Percentiles rank a stretch among this genome's conserved stretches.
Conservation (phyloP, 2,888 invertebrate species). For the Fissipunctia ypsillon region DNA sequence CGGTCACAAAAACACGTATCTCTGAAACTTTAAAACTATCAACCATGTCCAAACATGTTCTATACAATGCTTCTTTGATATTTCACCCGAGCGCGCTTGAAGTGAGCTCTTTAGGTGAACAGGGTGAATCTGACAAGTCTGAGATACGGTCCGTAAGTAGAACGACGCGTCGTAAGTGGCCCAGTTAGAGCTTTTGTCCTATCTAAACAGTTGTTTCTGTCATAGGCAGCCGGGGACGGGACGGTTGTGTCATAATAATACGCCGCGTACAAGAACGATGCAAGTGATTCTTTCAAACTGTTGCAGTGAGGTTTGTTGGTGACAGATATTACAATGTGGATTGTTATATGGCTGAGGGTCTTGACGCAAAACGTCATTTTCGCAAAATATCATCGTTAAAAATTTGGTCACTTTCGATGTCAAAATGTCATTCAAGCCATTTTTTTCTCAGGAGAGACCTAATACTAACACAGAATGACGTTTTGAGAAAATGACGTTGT, state of each 20-base stretch:
- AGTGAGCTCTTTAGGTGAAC: conserved; percentile 51
- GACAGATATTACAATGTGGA: conserved; percentile 3
- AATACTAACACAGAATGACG: too few relatives aligned
- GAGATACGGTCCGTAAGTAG: conserved; percentile 70
- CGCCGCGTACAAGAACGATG: conserved; percentile 39
- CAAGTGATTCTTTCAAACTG: conserved; percentile 51
- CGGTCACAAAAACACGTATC: not conserved
- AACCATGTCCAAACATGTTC: conserved; percentile 16
- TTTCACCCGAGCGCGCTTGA: conserved; percentile 36
- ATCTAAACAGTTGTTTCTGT: conserved; percentile 82
- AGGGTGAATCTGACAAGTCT: conserved; percentile 56
- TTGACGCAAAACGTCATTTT: too few relatives aligned
- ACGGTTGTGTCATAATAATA: conserved; percentile 62
- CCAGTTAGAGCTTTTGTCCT: conserved; percentile 83
- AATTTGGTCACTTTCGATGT: too few relatives aligned
- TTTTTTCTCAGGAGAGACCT: too few relatives aligned
- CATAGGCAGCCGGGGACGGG: conserved; percentile 61
- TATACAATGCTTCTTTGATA: conserved; percentile 45
- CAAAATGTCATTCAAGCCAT: too few relatives aligned
- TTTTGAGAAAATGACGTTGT: too few relatives aligned
- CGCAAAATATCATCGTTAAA: too few relatives aligned
- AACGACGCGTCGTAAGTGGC: conserved; percentile 76
- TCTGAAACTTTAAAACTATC: conserved; percentile 3
- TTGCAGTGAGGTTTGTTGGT: conserved; percentile 14
- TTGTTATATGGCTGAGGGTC: too few relatives aligned